Evolutionary conservation across 2,113 vertebrate genomes (phyloP).

Genomic region (Coptodon bakossiorum): DNA sequence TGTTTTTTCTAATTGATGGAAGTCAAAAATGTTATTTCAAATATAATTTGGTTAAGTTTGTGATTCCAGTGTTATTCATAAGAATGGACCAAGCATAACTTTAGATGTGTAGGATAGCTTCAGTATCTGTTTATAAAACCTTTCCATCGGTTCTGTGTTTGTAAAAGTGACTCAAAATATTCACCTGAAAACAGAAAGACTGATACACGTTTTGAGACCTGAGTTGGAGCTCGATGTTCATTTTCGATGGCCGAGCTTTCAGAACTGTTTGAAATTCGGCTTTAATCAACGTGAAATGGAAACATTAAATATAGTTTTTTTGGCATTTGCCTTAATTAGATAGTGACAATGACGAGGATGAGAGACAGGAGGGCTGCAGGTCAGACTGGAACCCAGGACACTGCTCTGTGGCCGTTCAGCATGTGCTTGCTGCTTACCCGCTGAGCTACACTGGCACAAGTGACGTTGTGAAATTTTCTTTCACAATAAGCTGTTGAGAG

Average conservation of each 20-base stretch:
- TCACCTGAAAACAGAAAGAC: neutral
- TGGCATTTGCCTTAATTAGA: neutral
- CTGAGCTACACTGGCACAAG: neutral
- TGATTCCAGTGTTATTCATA: neutral
- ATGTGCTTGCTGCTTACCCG: neutral
- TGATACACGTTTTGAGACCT: neutral
- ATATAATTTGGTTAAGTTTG: neutral
- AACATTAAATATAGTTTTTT: rapidly evolving
- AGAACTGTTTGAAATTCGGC: neutral
- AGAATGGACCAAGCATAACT: neutral
- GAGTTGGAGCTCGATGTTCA: neutral
- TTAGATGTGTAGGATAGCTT: neutral
- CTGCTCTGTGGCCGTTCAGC: neutral
- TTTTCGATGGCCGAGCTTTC: rapidly evolving
- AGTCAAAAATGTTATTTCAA: neutral
- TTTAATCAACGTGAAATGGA: neutral
- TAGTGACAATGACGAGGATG: neutral
- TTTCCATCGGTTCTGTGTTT: neutral
- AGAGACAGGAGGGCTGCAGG: neutral
- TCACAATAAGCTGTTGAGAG: neutral
- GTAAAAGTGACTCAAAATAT: neutral
- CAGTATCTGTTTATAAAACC: neutral
- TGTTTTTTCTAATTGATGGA: neutral
- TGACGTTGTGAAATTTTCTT: neutral
- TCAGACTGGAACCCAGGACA: neutral